Base-by-base conservation (phyloP, 2,797 vertebrate genomes). In the Galaxias olidus region DNA sequence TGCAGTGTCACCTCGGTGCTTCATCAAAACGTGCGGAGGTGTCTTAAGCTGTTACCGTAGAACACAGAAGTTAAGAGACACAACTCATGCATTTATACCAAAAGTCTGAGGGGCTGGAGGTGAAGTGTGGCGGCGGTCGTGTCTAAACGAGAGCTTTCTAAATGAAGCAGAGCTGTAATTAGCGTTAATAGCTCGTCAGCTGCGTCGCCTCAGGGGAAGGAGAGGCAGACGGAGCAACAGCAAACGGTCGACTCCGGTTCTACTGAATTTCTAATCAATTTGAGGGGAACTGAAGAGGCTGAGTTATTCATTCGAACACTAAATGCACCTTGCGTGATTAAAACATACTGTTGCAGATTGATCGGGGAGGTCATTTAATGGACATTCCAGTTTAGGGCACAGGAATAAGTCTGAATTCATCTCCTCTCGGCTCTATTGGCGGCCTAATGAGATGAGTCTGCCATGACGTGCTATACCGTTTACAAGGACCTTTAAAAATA, bases 151-250 rank as follows among this genome's bases (percentile, higher is more conserved):
- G 74, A 86, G 63, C 59, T 89, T 91, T 79, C 83, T 90, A 75
- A 89, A 82, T 89, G 83, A 91, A 86, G 84, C 79, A 73, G 87
- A 80, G 79, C 69, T 89, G 87, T 87, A 92, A 89, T 93, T 94
- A 92, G 76, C 80, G 71, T 73, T 90, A 89, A 81, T 86, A 76
- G 78, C 86, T 89, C 87, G 72, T 91, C 78, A 88, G 84, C 76
- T 84, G 82, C 71, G 44, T 78, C 45, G 67, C 74, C 91, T 90
- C 83, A 59, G 77, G 88, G 87, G 77, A 58, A 85, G 83, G 64
- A 77, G 81, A 78, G 78, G 82, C 74, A 68, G 73, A 85, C 80
- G 54, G 76, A 86, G 75, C n/a, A 67, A 52, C 59, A 63, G 57
- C 68, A 87, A 84, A 85, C 82, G 78, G 79, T 80, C 81, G 13